Evolutionary conservation across 1,140 invertebrate genomes (phyloP).

Genomic region (Harpegnathos saltator): DNA sequence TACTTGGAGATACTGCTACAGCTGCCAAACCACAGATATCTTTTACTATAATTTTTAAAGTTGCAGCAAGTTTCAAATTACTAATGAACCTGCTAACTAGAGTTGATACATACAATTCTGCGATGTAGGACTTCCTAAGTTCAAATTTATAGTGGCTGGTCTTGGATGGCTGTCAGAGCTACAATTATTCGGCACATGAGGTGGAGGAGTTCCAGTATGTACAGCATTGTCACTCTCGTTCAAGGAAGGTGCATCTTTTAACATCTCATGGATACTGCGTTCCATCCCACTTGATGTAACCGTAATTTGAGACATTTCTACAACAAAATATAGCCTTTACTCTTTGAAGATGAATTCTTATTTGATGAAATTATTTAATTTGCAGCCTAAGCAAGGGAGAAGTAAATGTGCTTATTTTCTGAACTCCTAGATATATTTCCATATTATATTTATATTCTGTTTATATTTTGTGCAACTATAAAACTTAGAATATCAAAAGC

Average conservation of each 20-base stretch:
- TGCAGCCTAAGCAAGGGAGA: background rate
- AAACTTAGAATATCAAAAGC: background rate
- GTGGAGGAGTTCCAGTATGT: constrained; percentile 89
- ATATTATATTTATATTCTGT: background rate
- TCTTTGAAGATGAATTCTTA: background rate
- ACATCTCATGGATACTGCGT: constrained; percentile 94
- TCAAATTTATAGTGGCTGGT: constrained; percentile 84
- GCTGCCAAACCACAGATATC: constrained; percentile 64
- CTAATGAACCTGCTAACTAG: background rate
- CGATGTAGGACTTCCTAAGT: constrained; percentile 73
- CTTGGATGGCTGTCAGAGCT: constrained; percentile 81
- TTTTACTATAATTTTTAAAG: constrained; percentile 25
- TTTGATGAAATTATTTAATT: background rate
- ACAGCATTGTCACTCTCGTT: constrained; percentile 92
- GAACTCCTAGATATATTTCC: background rate
- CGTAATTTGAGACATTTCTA: constrained; percentile 79
- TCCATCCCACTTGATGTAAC: constrained; percentile 86
- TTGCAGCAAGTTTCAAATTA: background rate
- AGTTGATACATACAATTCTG: constrained; percentile 74
- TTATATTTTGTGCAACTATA: too few species aligned
- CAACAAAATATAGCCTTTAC: background rate
- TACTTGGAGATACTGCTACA: constrained; percentile 83
- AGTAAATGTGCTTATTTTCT: background rate
- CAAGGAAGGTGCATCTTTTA: constrained; percentile 93
- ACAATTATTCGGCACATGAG: constrained; percentile 83